Percentiles rank a stretch among this genome's conserved stretches.
Evolutionary conservation across 2,888 invertebrate genomes (phyloP).

Genomic region (Eristalis tenax): DNA sequence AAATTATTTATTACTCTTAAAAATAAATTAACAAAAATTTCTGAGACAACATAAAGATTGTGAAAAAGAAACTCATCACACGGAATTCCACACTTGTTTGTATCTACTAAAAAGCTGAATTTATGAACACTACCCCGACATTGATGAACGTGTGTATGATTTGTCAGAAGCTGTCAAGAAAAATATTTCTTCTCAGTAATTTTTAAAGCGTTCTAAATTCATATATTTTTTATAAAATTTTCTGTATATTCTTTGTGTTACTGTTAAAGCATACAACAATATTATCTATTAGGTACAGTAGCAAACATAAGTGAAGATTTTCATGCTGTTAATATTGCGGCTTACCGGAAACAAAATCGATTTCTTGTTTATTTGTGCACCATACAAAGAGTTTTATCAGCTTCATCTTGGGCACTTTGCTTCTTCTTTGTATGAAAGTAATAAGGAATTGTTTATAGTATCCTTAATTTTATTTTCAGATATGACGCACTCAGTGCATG

Average conservation of each 20-base stretch:
- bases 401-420: not conserved
- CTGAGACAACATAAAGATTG: not conserved
- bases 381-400: slow-evolving; percentile 41
- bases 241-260: slow-evolving; percentile 29
- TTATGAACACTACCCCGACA: slow-evolving; percentile 17
- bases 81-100: not conserved
- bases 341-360: slow-evolving; percentile 67
- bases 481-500: slow-evolving; percentile 77
- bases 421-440: not conserved
- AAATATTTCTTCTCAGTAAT: slow-evolving; percentile 57
- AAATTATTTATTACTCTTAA: not conserved
- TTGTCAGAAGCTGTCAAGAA: slow-evolving; percentile 68
- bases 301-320: not conserved
- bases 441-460: slow-evolving; percentile 33
- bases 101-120: not conserved
- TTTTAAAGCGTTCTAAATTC: slow-evolving; percentile 50
- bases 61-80: not conserved
- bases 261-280: slow-evolving; percentile 23
- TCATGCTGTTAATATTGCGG: not conserved
- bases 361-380: slow-evolving; percentile 67
- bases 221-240: slow-evolving; percentile 52
- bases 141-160: slow-evolving; percentile 45
- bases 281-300: slow-evolving; percentile 46
- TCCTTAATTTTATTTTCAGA: slow-evolving; percentile 39
- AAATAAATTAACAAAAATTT: not conserved